Conservation (phyloP, 2,113 vertebrate genomes). For the Rhodinocichla rosea region DNA sequence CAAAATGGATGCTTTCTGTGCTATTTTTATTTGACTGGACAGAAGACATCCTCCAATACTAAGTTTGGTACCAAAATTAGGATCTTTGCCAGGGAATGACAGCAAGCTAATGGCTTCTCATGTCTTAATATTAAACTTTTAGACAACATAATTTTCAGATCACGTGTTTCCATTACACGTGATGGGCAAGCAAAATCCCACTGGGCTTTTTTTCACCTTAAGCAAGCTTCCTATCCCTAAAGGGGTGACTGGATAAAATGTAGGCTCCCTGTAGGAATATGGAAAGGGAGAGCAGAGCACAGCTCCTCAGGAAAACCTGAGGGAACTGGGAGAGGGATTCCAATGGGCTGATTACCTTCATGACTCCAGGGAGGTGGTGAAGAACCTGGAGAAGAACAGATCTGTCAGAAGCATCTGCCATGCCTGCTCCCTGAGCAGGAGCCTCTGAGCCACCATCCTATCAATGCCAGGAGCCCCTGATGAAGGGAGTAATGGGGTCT, state of each 20-base stretch:
- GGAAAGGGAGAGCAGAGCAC: neutral
- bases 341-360: accelerated
- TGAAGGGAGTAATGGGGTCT: too few relatives aligned
- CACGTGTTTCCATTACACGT: neutral
- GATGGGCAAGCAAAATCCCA: neutral
- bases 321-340: neutral
- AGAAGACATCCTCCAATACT: neutral
- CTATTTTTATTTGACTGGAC: neutral
- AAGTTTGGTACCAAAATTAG: neutral
- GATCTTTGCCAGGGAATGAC: neutral
- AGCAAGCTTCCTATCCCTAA: neutral
- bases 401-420: accelerated
- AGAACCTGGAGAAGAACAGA: neutral
- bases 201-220: neutral
- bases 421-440: neutral
- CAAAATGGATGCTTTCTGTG: neutral
- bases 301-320: neutral
- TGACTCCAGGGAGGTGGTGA: neutral
- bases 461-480: too few relatives aligned
- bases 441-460: neutral
- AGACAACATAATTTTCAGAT: neutral
- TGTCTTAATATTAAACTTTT: neutral
- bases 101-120: neutral
- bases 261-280: neutral
- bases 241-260: accelerated